Evolutionary conservation across 2,888 invertebrate genomes (phyloP), one percentile per base, ranked within the genome.

Genomic region (Esperia sulphurella): DNA sequence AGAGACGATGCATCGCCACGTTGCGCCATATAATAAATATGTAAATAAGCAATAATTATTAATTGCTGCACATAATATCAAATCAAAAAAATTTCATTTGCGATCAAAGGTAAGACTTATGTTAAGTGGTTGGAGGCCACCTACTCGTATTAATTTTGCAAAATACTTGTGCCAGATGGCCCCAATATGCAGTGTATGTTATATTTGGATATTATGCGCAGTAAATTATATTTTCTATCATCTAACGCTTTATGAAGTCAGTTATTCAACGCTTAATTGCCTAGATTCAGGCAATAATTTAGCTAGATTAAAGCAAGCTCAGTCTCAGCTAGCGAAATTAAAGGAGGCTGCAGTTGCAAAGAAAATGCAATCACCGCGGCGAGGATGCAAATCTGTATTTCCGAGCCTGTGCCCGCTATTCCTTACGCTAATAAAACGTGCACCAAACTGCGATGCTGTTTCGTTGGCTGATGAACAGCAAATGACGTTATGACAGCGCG

Each of bases 361-460:
- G 80, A 87, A 88, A 88, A 88, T 87, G 88, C 84, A 88, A 89
- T 89, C 88, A 87, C 78, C 78, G 79, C 71, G 75, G 77, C 75
- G 78, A 79, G 80, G 83, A 83, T 86, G 88, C 83, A 89, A 86
- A 87, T 87, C 82, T 76, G 80, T 81, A 85, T 88, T 87, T 87
- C 82, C 81, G 79, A 77, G 79, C 75, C 81, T 85, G 83, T 87
- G 79, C 83, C 79, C 82, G 86, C 85, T 75, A 89, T 89, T 89
- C 79, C 89, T 89, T 88, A 86, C 89, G 88, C 88, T 88, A 88
- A 89, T 89, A 88, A 87, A 87, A 87, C 86, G 76, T 83, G 86
- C 85, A 85, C 81, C 86, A 83, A 81, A 79, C 83, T 81, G 81
- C 79, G 83, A 83, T 83, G 88, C 86, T 86, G 85, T 87, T 84